Conservation (phyloP, 30 jellyfish, hydroid and myxozoan species). For the Catostylus mosaicus region DNA sequence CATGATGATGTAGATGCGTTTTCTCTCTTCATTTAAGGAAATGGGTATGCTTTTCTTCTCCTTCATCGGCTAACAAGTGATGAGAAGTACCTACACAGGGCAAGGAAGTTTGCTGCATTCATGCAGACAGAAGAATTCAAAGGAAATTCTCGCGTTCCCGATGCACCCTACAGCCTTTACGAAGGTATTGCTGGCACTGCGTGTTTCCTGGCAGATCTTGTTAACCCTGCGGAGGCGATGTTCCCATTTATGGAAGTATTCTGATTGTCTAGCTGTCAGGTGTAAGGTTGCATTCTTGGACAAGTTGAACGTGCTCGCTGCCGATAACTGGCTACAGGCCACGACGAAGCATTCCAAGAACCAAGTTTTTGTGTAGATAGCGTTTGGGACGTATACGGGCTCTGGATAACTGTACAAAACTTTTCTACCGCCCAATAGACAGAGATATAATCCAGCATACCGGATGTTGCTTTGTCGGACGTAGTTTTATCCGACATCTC, state of each 20-base stretch:
- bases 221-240: constrained; percentile 83
- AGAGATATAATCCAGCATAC: too few relatives aligned
- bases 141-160: constrained; percentile 98
- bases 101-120: constrained; percentile 98
- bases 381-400: too few relatives aligned
- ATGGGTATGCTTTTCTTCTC: constrained; percentile 93
- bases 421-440: too few relatives aligned
- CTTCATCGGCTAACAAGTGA: constrained; percentile 89
- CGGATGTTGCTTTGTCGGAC: too few relatives aligned
- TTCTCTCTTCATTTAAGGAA: constrained; percentile 56
- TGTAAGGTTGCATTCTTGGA: not conserved
- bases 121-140: constrained; percentile 99
- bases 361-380: too few relatives aligned
- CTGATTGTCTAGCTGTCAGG: not conserved
- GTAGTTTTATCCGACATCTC: too few relatives aligned
- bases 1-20: too few relatives aligned
- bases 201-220: constrained; percentile 93
- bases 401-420: too few relatives aligned
- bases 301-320: too few relatives aligned
- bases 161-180: constrained; percentile 98
- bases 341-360: too few relatives aligned
- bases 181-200: constrained; percentile 99
- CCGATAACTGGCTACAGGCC: too few relatives aligned
- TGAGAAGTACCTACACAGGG: constrained; percentile 81
- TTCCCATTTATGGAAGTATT: constrained; percentile 96